Percentiles rank a stretch among this genome's conserved stretches.
Conservation (phyloP, 2,797 vertebrate species). For the Cheirogaleus major region DNA sequence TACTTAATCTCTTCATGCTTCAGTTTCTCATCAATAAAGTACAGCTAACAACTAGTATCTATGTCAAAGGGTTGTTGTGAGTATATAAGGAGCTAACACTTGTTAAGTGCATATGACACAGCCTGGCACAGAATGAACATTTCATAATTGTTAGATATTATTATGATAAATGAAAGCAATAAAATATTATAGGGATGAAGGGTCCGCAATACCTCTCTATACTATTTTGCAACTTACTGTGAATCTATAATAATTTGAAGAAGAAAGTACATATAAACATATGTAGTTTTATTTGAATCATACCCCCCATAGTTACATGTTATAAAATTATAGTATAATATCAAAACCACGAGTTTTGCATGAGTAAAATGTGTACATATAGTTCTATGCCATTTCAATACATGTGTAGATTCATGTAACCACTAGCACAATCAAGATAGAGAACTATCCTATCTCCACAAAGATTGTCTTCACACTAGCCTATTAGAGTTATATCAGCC, state of each 20-base stretch:
- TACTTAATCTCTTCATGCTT: neutral
- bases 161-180: neutral
- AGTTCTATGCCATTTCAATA: neutral
- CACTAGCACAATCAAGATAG: neutral
- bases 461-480: neutral
- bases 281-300: neutral
- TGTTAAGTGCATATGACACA: neutral
- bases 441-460: neutral
- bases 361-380: neutral
- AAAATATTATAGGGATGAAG: neutral
- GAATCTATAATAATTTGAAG: neutral
- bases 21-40: neutral
- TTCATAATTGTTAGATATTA: neutral
- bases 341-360: neutral
- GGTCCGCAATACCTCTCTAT: neutral
- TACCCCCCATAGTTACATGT: neutral
- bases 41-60: neutral
- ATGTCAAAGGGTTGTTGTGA: neutral
- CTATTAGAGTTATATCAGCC: neutral
- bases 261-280: neutral
- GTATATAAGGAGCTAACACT: neutral
- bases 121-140: neutral
- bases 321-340: neutral
- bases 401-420: neutral
- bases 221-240: neutral